These are phyloP conservation scores for Brienomyrus longianalis DNA, from an alignment of 2,113 vertebrate species.

Conservation along the genomic window DNA sequence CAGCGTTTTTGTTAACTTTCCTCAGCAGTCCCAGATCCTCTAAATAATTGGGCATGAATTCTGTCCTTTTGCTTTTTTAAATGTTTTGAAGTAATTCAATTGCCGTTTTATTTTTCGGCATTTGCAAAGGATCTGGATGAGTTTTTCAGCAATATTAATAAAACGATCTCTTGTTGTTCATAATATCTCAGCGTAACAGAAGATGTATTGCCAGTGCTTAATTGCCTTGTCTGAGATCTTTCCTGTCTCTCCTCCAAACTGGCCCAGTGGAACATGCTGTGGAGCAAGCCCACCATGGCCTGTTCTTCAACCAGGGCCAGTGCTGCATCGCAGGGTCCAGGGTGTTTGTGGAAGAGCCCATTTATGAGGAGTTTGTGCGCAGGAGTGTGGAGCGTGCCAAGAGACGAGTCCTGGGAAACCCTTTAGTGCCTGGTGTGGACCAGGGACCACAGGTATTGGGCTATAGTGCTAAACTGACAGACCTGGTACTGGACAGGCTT, in stretches of 20 bases:
- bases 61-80: not conserved
- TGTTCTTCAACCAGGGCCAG: conserved; percentile 84
- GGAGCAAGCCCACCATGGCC: conserved; percentile 68
- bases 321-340: conserved; percentile 79
- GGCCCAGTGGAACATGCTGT: conserved; percentile 69
- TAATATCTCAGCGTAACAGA: not conserved
- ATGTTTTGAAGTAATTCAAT: not conserved
- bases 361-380: conserved; percentile 76
- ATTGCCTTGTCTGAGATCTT: not conserved
- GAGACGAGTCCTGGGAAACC: conserved; percentile 70
- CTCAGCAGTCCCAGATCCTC: not conserved
- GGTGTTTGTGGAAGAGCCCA: conserved; percentile 78
- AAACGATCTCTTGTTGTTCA: not conserved
- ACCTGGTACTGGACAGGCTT: not conserved
- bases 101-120: not conserved
- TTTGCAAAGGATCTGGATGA: not conserved
- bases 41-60: not conserved
- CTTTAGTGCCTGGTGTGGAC: conserved; percentile 58
- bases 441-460: conserved; percentile 75
- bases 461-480: not conserved
- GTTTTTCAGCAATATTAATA: not conserved
- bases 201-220: not conserved
- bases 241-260: conserved; percentile 13
- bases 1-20: not conserved
- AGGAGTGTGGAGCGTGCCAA: conserved; percentile 67